A percentile compares a stretch with the other conserved stretches of the same genome.
Conservation (phyloP, 2,113 vertebrate species). For the Patagioenas fasciata region DNA sequence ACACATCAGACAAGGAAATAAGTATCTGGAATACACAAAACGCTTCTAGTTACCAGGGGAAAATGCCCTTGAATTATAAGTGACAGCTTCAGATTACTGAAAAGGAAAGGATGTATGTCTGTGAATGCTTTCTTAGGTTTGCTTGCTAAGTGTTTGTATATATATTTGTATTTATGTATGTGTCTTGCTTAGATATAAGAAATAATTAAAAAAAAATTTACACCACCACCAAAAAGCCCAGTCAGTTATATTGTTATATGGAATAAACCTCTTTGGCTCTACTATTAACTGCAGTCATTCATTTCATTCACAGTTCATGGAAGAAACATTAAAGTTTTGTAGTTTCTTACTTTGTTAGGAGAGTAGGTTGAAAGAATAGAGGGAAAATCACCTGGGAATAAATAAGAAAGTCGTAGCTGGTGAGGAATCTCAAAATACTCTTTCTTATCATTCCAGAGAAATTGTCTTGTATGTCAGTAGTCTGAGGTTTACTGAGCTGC, state of each 20-base stretch:
- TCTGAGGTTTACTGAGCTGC: neutral
- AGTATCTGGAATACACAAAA: neutral
- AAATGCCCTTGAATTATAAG: neutral
- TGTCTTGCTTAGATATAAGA: neutral
- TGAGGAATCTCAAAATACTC: neutral
- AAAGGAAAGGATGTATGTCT: neutral
- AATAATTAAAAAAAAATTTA: neutral
- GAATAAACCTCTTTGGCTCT: neutral
- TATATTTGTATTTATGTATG: neutral
- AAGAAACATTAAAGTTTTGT: neutral
- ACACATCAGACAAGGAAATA: neutral
- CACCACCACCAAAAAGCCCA: neutral
- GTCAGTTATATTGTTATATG: neutral
- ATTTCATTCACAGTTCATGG: neutral
- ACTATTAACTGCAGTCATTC: neutral
- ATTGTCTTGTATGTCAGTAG: neutral
- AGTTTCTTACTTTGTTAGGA: neutral
- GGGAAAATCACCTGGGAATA: neutral
- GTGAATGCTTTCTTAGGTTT: neutral
- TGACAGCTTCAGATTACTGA: neutral
- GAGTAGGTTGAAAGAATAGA: neutral
- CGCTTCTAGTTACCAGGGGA: neutral
- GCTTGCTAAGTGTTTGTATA: neutral
- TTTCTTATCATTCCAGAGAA: neutral
- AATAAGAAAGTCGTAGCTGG: neutral